Conservation (phyloP, 2,113 vertebrate genomes). For the Mionectes macconnelli region DNA sequence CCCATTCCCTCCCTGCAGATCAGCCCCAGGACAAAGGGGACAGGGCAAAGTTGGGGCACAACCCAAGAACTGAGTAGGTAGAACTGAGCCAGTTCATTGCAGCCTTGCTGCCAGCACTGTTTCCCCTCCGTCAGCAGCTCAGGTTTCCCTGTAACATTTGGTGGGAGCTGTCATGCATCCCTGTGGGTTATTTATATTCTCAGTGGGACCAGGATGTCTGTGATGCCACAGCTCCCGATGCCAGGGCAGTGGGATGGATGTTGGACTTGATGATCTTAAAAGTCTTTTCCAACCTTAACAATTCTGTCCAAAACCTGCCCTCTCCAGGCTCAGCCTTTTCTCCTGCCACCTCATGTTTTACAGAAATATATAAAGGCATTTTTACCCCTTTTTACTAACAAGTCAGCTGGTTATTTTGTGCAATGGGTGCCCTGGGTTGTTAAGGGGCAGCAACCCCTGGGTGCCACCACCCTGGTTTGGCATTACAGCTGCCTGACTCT, state of each 20-base stretch:
- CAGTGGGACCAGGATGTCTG: not conserved
- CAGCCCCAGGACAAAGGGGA: not conserved
- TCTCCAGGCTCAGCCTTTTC: not conserved
- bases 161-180: not conserved
- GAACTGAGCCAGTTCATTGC: not conserved
- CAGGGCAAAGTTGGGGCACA: not conserved
- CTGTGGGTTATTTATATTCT: conserved; percentile 32
- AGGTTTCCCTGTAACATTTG: conserved; percentile 70
- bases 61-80: too few relatives aligned
- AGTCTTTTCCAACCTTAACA: not conserved
- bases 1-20: not conserved
- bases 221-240: not conserved
- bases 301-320: not conserved
- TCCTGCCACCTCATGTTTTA: not conserved
- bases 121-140: not conserved
- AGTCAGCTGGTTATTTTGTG: not conserved
- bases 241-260: not conserved
- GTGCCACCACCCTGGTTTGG: not conserved
- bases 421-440: not conserved
- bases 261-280: not conserved
- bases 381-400: not conserved
- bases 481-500: not conserved
- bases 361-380: not conserved
- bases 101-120: not conserved
- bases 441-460: fast-evolving